Base-by-base conservation (phyloP, 2,888 invertebrate species). In the Agelastica alni region DNA sequence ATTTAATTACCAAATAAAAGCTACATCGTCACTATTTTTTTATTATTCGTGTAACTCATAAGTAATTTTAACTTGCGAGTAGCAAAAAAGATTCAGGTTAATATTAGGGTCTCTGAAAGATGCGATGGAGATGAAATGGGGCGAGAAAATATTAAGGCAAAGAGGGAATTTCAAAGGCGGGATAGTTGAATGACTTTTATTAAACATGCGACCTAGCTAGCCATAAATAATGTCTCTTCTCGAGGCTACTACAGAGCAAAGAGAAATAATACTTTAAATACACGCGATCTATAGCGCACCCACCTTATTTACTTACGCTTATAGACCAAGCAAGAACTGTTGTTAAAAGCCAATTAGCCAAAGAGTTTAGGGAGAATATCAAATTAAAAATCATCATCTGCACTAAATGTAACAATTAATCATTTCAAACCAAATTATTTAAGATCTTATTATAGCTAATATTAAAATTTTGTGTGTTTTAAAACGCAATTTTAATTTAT, bases 91-190 rank as follows among this genome's bases (percentile, higher is more conserved):
- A 39, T n/a, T 20, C 20, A 10, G 20, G 18, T 39, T 39, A 12
- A 20, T 20, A 18, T 18, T 9, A 37, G 37, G 18, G 37, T 39
- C 17, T 34, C 16, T n/a, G 34, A 34, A 10, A 10, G 18, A 20
- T 39, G 12, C 6, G 5, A 39, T 17, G 12, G 17, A 45, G 37
- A 53, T 51, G 43, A 56, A 61, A 63, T 58, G 58, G 59, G 56
- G 58, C 59, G 58, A 55, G 46, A 55, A 49, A 57, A 54, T 58
- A 44, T 52, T 56, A 53, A 51, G 57, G 58, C 52, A 59, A 49
- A 28, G 30, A 49, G 49, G 42, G 41, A 32, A 49, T 48, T 51
- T 41, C 31, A 54, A 44, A 56, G 59, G 58, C 55, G 58, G 56
- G 61, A 59, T 59, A 47, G 53, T 51, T 52, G 49, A 57, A 54